Conservation (phyloP, 2,113 vertebrate genomes). For the Pelusios castaneus region DNA sequence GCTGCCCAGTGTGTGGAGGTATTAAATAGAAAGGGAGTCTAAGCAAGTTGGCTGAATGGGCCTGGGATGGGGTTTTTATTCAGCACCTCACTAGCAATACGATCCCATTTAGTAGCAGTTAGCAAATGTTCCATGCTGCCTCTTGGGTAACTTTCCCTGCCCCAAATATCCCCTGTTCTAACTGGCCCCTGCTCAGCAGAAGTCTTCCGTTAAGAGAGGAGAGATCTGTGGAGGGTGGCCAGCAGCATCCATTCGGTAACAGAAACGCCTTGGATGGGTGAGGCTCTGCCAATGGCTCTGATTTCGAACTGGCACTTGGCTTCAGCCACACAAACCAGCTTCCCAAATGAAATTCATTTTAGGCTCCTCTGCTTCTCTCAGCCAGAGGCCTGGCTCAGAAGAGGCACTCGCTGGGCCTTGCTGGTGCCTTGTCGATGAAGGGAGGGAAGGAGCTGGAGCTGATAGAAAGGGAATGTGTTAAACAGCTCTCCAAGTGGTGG, state of each 20-base stretch:
- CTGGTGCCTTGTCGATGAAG: accelerated
- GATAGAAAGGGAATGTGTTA: accelerated
- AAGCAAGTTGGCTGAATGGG: background rate
- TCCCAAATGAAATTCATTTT: accelerated
- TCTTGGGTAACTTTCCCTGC: accelerated
- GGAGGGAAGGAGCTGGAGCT: accelerated
- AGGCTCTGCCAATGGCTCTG: background rate
- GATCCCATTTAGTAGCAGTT: background rate
- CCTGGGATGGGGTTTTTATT: background rate
- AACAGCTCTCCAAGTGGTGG: accelerated
- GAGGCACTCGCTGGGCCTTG: accelerated
- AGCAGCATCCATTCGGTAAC: accelerated
- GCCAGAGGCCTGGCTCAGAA: accelerated
- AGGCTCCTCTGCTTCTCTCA: background rate
- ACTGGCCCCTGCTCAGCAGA: background rate
- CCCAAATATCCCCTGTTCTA: background rate
- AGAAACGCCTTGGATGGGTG: accelerated
- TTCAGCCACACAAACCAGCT: accelerated
- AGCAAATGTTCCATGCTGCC: background rate
- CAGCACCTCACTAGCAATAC: background rate
- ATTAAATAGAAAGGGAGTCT: background rate
- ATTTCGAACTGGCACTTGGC: accelerated
- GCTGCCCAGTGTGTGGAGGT: background rate
- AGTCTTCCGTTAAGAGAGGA: accelerated
- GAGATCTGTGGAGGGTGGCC: no score